Conservation (phyloP, 2,888 invertebrate genomes). For the Leucophenga montana region DNA sequence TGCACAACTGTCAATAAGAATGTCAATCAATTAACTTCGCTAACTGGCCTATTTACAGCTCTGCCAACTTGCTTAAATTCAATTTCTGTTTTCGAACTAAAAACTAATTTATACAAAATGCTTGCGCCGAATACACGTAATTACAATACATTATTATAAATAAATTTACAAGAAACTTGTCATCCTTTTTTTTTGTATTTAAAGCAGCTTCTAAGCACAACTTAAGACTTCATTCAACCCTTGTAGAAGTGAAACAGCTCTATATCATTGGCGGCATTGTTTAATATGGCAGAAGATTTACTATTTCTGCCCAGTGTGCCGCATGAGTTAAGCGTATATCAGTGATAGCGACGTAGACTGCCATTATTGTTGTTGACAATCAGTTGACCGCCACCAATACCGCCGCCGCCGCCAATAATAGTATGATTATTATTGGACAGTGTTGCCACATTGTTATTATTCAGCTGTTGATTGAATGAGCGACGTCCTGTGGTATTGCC, state of each 20-base stretch:
- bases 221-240: constrained; percentile 41
- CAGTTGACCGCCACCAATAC: constrained; percentile 29
- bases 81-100: constrained; percentile 45
- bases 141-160: background rate
- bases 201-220: too few relatives aligned
- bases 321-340: constrained; percentile 67
- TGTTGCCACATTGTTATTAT: constrained; percentile 57
- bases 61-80: constrained; percentile 24
- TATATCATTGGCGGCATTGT: constrained; percentile 48
- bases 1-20: background rate
- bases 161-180: constrained; percentile 2
- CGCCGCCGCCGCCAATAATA: constrained; percentile 28
- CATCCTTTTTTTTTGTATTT: background rate
- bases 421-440: constrained; percentile 60
- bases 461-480: constrained; percentile 54
- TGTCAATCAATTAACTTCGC: too few relatives aligned
- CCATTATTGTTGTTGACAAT: constrained; percentile 59
- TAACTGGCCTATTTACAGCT: constrained; percentile 3
- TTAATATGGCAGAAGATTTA: constrained; percentile 27
- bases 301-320: constrained; percentile 54
- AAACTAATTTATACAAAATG: constrained; percentile 55
- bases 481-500: constrained; percentile 69
- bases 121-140: constrained; percentile 35
- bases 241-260: constrained; percentile 64
- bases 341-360: constrained; percentile 70